Base-by-base conservation (phyloP, 2,797 vertebrate genomes). In the Myotis findleyi region DNA sequence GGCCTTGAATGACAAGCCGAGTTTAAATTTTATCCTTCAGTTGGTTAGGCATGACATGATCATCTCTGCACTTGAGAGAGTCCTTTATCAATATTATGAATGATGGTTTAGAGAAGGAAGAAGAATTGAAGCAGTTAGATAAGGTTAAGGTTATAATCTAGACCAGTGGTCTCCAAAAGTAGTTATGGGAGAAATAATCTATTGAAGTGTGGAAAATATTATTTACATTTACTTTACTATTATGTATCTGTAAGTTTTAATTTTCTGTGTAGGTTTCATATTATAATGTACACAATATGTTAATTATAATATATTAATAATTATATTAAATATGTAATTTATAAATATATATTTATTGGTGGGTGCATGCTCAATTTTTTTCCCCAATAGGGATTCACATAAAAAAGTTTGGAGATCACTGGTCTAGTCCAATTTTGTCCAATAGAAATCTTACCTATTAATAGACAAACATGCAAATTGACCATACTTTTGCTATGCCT, bases 211-310 rank as follows among this genome's bases (percentile, higher is more conserved):
- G 44, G 20, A 9, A 88, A 69, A 23, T 81, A 89, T 59, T 53
- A 36, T 57, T 83, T 72, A 66, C 4, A 89, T 49, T 83, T 88
- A 85, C 72, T 92, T 92, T 85, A 85, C 36, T 64, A 62, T 64
- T 44, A 68, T n/a, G 18, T 57, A 38, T 33, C 10, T 94, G 64
- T 71, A 82, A 75, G 11, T 82, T 33, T 87, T 59, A 10, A 77
- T 77, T 82, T 87, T 89, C 23, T 71, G 25, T 44, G 6, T 47
- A 71, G 17, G 30, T 86, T 76, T 89, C 72, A 53, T 68, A 47
- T 53, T 20, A 21, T 64, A 73, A 79, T n/a, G 10, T 59, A 62
- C 10, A 76, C 17, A 81, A 16, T 66, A 86, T 57, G 51, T 80
- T 76, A 68, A 41, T 41, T 12, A 84, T 85, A 11, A 25, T 59